Base-by-base conservation (phyloP, 2,797 vertebrate species). In the Chelmon rostratus region DNA sequence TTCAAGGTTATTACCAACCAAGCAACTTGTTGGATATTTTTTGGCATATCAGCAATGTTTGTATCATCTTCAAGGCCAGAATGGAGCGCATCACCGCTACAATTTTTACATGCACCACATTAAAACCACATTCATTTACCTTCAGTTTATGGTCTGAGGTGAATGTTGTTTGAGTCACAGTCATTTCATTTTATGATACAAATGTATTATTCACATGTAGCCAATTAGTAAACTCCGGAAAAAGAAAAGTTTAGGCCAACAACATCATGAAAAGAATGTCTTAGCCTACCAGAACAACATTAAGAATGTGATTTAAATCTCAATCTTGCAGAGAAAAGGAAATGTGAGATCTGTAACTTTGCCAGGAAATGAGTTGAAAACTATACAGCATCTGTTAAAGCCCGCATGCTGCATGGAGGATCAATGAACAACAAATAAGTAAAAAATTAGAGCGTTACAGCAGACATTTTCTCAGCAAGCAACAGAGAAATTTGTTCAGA, bases 1-100 rank as follows among this genome's bases (percentile, higher is more conserved):
- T 42, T 23, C 21, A 78, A 64, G 13, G 25, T 42, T 31, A 31
- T n/a, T 16, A 80, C 19, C 6, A 4, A 25, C 31, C 11, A 10
- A 49, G 5, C 31, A 31, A 31, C 13, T 46, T 12, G 13, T 25
- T 42, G 9, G 16, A 18, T 76, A 25, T 61, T 13, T 33, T 61
- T 42, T 8, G 25, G n/a, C 57, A 47, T 44, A 50, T 62, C 9
- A 71, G 1, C 21, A 59, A 47, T 52, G 52, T 58, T 53, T 47
- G 38, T 66, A 25, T 86, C 16, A 58, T n/a, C 0, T 23, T 49
- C 11, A 58, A 76, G 47, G 33, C 49, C 21, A 84, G 44, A 64
- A 37, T 8, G 33, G 6, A 12, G 38, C 12, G 5, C 9, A 23
- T 42, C 11, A 3, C 1, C 18, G 40, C 3, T 11, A 21, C 11